Conservation (phyloP, 2,888 invertebrate genomes). For the Amphipyra berbera region DNA sequence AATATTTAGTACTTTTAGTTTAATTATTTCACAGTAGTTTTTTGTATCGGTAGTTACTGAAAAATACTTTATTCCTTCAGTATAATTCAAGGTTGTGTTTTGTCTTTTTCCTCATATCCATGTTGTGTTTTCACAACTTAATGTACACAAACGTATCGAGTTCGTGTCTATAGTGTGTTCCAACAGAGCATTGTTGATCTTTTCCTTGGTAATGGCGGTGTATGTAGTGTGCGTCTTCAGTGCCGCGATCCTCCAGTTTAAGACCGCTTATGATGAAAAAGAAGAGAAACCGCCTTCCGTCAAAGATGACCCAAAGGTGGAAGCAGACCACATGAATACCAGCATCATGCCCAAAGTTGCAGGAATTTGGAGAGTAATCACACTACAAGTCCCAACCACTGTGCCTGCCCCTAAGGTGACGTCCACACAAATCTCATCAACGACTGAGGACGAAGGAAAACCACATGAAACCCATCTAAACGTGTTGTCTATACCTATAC, state of each 20-base stretch:
- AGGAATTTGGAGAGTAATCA: background rate
- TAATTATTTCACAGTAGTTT: too few relatives aligned
- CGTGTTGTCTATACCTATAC: constrained; percentile 23
- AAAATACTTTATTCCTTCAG: too few relatives aligned
- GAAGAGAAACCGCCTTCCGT: background rate
- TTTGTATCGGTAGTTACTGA: too few relatives aligned
- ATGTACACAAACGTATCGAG: constrained; percentile 31
- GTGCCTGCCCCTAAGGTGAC: background rate
- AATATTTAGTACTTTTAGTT: too few relatives aligned
- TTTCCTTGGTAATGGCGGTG: constrained; percentile 75
- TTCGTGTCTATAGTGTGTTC: constrained; percentile 49
- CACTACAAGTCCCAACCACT: background rate
- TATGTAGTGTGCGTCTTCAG: constrained; percentile 69
- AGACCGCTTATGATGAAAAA: constrained; percentile 50
- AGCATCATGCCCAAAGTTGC: background rate
- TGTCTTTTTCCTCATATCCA: background rate
- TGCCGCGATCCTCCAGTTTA: constrained; percentile 68
- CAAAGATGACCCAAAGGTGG: constrained; percentile 1
- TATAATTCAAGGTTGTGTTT: too few relatives aligned
- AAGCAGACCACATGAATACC: background rate
- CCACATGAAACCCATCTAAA: background rate
- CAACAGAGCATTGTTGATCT: constrained; percentile 69
- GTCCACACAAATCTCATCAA: background rate
- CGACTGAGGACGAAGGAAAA: background rate
- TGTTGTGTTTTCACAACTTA: constrained; percentile 10